These are phyloP conservation scores for Dasyurus viverrinus DNA, from an alignment of 2,113 vertebrate species.

Conservation along the genomic window DNA sequence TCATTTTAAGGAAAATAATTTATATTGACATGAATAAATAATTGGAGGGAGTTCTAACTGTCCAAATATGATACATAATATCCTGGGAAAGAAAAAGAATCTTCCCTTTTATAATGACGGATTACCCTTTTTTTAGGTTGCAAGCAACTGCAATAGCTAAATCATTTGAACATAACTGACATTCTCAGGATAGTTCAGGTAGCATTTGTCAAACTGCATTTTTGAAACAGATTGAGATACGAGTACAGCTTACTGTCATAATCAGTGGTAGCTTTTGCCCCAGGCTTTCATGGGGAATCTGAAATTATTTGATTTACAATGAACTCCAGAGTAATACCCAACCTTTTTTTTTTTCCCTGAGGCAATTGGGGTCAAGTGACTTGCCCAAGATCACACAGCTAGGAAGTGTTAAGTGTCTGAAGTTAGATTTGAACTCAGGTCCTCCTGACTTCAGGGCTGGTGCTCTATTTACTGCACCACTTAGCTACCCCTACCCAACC, in stretches of 20 bases:
- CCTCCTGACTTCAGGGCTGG: no score
- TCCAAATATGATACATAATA: constrained; percentile 78
- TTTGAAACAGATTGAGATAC: constrained; percentile 25
- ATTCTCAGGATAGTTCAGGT: constrained; percentile 66
- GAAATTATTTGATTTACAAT: constrained; percentile 36
- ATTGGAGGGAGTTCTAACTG: constrained; percentile 73
- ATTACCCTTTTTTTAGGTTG: constrained; percentile 70
- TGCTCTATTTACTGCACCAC: no score
- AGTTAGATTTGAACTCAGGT: no score
- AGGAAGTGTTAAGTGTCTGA: no score
- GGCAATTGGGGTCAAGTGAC: no score
- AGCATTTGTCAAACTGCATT: constrained; percentile 70
- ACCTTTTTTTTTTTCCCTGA: no score
- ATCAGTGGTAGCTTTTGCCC: constrained; percentile 41
- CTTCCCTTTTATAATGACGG: constrained; percentile 54
- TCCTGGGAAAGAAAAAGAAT: constrained; percentile 74
- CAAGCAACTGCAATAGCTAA: constrained; percentile 64
- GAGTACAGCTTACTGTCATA: constrained; percentile 36
- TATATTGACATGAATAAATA: constrained; percentile 83
- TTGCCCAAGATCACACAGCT: no score
- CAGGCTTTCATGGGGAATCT: constrained; percentile 38
- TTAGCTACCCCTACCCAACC: no score
- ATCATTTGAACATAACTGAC: constrained; percentile 72
- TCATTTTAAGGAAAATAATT: constrained; percentile 81
- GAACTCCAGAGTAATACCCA: neutral